Base-by-base conservation (phyloP, 2,113 vertebrate species). In the Lagopus muta region DNA sequence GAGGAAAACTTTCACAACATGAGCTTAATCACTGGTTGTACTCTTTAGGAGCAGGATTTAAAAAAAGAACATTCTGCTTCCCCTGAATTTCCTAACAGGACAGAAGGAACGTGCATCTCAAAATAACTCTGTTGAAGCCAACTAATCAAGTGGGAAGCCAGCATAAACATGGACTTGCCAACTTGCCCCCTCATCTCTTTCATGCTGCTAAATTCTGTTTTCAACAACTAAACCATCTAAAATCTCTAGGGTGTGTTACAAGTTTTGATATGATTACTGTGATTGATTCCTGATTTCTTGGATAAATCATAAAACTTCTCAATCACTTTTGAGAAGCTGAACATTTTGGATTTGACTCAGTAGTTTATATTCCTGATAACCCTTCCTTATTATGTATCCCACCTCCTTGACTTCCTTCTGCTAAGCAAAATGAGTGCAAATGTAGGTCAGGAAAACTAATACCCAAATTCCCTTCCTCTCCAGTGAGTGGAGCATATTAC, bases 361-460 rank as follows among this genome's bases (percentile, higher is more conserved):
- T 67, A 91, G 82, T 81, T 91, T 11, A 36, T 89, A 91, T 43
- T 43, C 52, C 24, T 78, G 38, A 45, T 22, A 83, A 60, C 57
- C 27, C 7, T 80, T 76, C 8, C 16, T 91, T 89, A 73, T 70
- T 84, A 70, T 34, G 64, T 64, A 8, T 77, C 25, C 34, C n/a
- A 86, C 10, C 42, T 80, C 38, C 47, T 13, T 74, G 79, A 74
- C 67, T 92, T 25, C 45, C 77, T 89, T 88, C 66, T 96, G 64
- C 47, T 64, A 88, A 93, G 55, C 13, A 92, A 94, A 70, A 24
- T 0, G 8, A 64, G 72, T 74, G 72, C 50, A 94, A 94, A 92
- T 93, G 16, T 55, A 93, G 64, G 87, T 94, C 78, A 94, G 42
- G 25, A 89, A 50, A 82, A 60, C 25, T 82, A 62, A 73, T 64